Evolutionary conservation across 2,113 vertebrate genomes (phyloP).

Genomic region (Urocitellus parryii): DNA sequence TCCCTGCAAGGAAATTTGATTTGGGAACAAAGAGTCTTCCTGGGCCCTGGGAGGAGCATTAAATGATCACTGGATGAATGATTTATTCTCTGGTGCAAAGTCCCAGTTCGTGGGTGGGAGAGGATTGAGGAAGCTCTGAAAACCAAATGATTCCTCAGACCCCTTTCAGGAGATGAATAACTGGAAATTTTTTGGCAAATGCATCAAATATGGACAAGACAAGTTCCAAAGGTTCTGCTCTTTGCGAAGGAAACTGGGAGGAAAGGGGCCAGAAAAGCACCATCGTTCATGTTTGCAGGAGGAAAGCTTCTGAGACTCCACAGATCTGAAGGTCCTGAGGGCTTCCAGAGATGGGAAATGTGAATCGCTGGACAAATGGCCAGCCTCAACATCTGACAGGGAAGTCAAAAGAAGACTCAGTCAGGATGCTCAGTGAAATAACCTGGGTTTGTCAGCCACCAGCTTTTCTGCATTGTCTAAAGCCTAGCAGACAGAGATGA

Average conservation of each 20-base stretch:
- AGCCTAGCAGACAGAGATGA: neutral
- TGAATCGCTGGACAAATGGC: neutral
- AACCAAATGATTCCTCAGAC: neutral
- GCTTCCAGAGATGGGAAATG: neutral
- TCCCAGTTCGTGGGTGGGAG: neutral
- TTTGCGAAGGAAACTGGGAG: neutral
- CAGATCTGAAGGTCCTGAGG: neutral
- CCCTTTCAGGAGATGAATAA: neutral
- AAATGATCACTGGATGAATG: neutral
- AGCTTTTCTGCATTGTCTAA: neutral
- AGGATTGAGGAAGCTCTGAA: neutral
- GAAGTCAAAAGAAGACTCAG: neutral
- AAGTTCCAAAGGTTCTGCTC: constrained; percentile 51
- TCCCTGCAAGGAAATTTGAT: neutral
- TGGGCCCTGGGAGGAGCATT: neutral
- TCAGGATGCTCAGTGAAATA: neutral
- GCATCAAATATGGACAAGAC: neutral
- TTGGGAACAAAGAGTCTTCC: constrained; percentile 40
- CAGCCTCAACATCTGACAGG: neutral
- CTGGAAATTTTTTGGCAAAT: neutral
- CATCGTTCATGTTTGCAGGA: neutral
- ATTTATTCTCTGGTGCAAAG: neutral
- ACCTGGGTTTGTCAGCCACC: neutral
- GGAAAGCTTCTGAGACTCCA: neutral
- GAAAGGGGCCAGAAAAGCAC: neutral